These are phyloP conservation scores for Stenodera caucasica DNA, from an alignment of 2,888 invertebrate species.

Conservation along the genomic window DNA sequence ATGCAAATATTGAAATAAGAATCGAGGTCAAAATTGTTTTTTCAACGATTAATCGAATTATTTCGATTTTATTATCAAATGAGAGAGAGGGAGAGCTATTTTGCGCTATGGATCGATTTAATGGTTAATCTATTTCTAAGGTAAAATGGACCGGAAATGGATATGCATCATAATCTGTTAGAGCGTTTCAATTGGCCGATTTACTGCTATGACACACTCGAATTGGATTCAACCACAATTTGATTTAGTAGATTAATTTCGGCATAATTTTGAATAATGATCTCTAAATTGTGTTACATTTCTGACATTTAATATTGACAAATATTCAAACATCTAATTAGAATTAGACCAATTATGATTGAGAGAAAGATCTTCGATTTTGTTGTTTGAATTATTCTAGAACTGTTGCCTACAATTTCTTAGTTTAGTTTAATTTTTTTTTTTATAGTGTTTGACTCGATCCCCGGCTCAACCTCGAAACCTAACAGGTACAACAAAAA, in stretches of 20 bases:
- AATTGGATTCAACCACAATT: slow-evolving; percentile 46
- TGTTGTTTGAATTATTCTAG: too few relatives aligned
- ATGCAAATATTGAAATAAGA: slow-evolving; percentile 1
- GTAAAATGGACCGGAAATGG: slow-evolving; percentile 34
- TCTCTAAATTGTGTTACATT: slow-evolving; percentile 32
- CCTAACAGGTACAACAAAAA: slow-evolving; percentile 1
- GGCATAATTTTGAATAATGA: slow-evolving; percentile 49
- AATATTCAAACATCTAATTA: slow-evolving; percentile 20
- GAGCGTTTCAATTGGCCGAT: slow-evolving; percentile 46
- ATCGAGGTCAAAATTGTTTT: too few relatives aligned
- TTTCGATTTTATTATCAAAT: neutral
- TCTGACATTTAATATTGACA: slow-evolving; percentile 29
- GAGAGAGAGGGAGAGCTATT: neutral
- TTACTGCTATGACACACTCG: slow-evolving; percentile 43
- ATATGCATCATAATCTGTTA: slow-evolving; percentile 42
- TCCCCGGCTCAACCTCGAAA: neutral
- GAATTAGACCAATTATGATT: neutral
- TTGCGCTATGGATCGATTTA: slow-evolving; percentile 14
- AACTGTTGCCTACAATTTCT: too few relatives aligned
- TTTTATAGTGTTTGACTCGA: too few relatives aligned
- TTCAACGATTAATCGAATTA: neutral
- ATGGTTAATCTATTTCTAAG: slow-evolving; percentile 27
- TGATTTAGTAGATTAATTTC: slow-evolving; percentile 50
- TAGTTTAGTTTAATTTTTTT: too few relatives aligned
- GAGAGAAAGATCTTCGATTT: too few relatives aligned